Evolutionary conservation across 2,113 vertebrate genomes (phyloP), one percentile per base, ranked within the genome.

Genomic region (Hippocampus guttulatus): DNA sequence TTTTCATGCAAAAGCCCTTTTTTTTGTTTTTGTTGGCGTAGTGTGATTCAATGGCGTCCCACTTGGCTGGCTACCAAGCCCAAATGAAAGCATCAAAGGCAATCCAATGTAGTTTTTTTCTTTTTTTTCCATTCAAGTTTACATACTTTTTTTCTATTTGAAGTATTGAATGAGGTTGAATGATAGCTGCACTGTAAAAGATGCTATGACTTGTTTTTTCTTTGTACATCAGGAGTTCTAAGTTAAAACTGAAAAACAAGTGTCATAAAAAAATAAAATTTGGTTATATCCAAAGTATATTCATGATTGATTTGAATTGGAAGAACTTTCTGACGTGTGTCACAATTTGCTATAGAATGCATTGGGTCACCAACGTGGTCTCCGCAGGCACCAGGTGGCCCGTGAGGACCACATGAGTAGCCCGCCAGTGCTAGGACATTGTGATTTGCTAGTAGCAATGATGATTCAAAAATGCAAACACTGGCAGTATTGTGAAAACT

Each of bases 51-150:
- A 30, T 70, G 74, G 77, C 57, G 82, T 83, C 80, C 66, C 73
- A 77, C 78, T 79, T 89, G 84, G 87, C 80, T 71, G 41, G 0
- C 51, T 49, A 77, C 78, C 79, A 83, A 79, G 60, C n/a, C 33
- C 14, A 76, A 81, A 83, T 80, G 67, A 81, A 86, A 81, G 77
- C 79, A 76, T 88, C 79, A 85, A 81, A 85, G 75, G 68, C 49
- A 71, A 70, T 73, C 69, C 79, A 66, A 83, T 68, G 71, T 76
- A 68, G 75, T 67, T 73, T 54, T 58, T 21, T 51, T 1, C 11
- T 64, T 64, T 33, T 62, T 27, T 33, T 1, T 38, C 60, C 11
- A 62, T 55, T 33, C 27, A 47, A 2, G 23, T 65, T 65, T 65
- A 27, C n/a, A 45, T 65, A 63, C 61, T 40, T 41, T 65, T 21